A percentile compares a stretch with the other conserved stretches of the same genome.
Evolutionary conservation across 1,140 invertebrate genomes (phyloP).

Genomic region (Magallana gigas): DNA sequence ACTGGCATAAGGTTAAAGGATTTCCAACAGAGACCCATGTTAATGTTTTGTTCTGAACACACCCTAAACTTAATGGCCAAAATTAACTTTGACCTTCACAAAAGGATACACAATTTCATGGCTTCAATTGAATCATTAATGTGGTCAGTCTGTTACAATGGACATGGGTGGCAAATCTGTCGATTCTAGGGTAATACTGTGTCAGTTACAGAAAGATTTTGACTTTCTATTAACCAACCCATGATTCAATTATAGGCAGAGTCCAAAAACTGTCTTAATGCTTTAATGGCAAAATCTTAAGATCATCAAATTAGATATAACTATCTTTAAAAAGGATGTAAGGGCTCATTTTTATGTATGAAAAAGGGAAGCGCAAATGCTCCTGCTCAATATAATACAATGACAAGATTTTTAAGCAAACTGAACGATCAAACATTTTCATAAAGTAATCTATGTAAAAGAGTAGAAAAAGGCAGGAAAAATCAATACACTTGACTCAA

Average conservation of each 20-base stretch:
- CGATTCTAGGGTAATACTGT: too few species aligned
- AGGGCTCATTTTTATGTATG: too few species aligned
- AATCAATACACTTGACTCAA: constrained; percentile 6
- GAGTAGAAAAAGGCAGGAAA: background rate
- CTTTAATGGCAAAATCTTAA: too few species aligned
- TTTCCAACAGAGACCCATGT: background rate
- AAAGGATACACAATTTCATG: constrained; percentile 27
- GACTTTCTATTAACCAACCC: too few species aligned
- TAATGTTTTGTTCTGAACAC: constrained; percentile 20
- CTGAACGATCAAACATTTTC: background rate
- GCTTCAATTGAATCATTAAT: constrained; percentile 15
- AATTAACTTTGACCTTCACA: constrained; percentile 30
- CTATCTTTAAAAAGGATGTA: too few species aligned
- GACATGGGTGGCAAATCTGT: background rate
- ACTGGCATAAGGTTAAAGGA: background rate
- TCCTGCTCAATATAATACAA: background rate
- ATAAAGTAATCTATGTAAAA: background rate
- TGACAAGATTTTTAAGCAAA: background rate
- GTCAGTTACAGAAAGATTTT: too few species aligned
- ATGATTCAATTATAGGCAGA: too few species aligned
- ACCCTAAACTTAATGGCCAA: constrained; percentile 10
- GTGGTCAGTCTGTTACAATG: background rate
- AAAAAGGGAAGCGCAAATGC: too few species aligned
- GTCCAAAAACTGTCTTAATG: too few species aligned
- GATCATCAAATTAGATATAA: too few species aligned